These are phyloP conservation scores for Hippasteria phrygiana DNA, from an alignment of 53 echinoderm and acorn worm species.

Conservation along the genomic window DNA sequence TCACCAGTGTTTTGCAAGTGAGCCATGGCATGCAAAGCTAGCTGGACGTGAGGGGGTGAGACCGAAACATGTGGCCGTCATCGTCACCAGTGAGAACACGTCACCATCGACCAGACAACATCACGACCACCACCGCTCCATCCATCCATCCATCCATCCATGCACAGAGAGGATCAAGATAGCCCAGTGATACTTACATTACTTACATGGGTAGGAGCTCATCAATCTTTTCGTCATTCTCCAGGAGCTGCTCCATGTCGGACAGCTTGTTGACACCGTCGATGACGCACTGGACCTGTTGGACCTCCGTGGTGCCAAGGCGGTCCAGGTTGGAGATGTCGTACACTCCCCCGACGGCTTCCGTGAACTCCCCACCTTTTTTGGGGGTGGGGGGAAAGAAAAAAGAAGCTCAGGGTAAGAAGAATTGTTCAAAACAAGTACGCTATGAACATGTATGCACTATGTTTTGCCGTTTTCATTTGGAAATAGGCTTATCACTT, in stretches of 20 bases:
- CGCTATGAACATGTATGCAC: too few species aligned
- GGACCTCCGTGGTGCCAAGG: constrained; percentile 91
- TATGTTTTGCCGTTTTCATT: too few species aligned
- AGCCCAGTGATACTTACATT: constrained; percentile 45
- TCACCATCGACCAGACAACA: background rate
- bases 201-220: constrained; percentile 83
- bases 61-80: background rate
- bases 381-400: background rate
- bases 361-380: constrained; percentile 93
- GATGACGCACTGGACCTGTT: constrained; percentile 95
- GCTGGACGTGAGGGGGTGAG: background rate
- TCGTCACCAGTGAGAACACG: background rate
- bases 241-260: constrained; percentile 90
- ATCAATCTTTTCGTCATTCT: constrained; percentile 88
- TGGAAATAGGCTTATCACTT: too few species aligned
- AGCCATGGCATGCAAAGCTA: constrained; percentile 8
- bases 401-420: too few species aligned
- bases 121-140: background rate
- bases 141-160: constrained; percentile 59
- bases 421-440: too few species aligned
- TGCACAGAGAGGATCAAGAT: constrained; percentile 28
- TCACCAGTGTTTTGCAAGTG: background rate
- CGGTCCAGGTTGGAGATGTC: constrained; percentile 96
- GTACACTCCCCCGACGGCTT: constrained; percentile 91
- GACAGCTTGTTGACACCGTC: constrained; percentile 80